phyloP scores from a whole-genome alignment of 2,113 vertebrate genomes.

The Entelurus aequoreus region DNA sequence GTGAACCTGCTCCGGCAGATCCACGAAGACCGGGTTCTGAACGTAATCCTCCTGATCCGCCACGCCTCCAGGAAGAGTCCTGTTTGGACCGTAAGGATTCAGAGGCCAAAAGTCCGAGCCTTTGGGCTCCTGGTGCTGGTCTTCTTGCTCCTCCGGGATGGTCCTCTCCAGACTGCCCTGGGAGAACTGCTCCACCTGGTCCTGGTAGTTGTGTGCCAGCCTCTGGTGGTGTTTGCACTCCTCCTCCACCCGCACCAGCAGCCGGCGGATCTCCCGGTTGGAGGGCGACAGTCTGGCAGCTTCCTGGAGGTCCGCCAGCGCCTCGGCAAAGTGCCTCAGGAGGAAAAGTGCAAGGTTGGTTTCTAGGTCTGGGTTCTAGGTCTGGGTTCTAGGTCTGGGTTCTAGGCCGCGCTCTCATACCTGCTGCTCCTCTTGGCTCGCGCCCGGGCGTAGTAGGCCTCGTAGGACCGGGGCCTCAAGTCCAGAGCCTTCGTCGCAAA shows the following conservation, averaged over 20 bases:
- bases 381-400: too few relatives aligned
- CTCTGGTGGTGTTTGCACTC: conserved; percentile 86
- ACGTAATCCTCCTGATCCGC: conserved; percentile 66
- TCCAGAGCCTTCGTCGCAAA: conserved; percentile 96
- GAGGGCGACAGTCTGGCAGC: conserved; percentile 87
- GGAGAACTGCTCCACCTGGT: conserved; percentile 43
- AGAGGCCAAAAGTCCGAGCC: conserved; percentile 64
- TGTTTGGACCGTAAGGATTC: conserved; percentile 69
- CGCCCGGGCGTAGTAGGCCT: conserved; percentile 93
- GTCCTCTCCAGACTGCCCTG: conserved; percentile 61
- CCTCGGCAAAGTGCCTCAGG: conserved; percentile 85
- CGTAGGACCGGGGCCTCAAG: conserved; percentile 91
- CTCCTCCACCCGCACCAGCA: conserved; percentile 88
- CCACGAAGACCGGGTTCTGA: conserved; percentile 52
- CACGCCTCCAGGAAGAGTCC: conserved; percentile 75
- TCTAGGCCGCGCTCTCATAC: conserved; percentile 58
- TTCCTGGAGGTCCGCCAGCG: conserved; percentile 87
- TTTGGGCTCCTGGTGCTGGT: conserved; percentile 12
- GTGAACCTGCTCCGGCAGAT: conserved; percentile 69
- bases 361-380: too few relatives aligned
- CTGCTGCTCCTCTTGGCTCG: conserved; percentile 98
- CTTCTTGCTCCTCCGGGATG: conserved; percentile 48
- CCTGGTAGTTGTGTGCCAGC: conserved; percentile 59
- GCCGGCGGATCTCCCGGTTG: conserved; percentile 89
- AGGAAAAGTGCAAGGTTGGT: conserved; percentile 7